Percentiles rank a stretch among this genome's conserved stretches.
Conservation (phyloP, 2,113 vertebrate genomes). For the Kryptolebias marmoratus region DNA sequence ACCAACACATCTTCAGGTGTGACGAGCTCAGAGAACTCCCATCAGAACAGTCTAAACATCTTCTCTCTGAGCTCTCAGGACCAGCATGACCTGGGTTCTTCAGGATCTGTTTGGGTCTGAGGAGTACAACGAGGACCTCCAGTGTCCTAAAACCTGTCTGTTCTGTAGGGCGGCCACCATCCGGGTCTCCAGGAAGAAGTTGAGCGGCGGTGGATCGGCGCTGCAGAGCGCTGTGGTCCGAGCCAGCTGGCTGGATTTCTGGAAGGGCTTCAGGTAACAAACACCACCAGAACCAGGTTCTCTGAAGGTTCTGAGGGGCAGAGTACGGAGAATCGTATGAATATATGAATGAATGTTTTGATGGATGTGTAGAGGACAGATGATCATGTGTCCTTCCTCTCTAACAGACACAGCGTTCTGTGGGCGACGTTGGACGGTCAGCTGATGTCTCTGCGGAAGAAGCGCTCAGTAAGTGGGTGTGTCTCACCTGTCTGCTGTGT, state of each 20-base stretch:
- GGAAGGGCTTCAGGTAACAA: constrained; percentile 81
- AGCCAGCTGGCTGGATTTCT: constrained; percentile 81
- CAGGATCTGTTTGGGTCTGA: not conserved
- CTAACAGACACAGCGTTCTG: constrained; percentile 75
- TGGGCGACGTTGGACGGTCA: constrained; percentile 79
- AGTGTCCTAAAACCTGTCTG: not conserved
- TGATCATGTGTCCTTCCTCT: constrained; percentile 1
- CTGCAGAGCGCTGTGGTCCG: constrained; percentile 62
- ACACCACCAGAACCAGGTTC: not conserved
- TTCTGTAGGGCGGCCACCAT: constrained; percentile 76
- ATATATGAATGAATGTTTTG: not conserved
- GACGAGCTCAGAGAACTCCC: no score
- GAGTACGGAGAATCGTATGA: not conserved
- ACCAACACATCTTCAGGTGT: no score
- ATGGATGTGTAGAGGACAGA: not conserved
- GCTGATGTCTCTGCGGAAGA: constrained; percentile 81
- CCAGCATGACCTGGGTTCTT: not conserved
- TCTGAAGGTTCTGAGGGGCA: not conserved
- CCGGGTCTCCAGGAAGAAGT: constrained; percentile 77
- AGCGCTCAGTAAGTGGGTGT: constrained; percentile 73
- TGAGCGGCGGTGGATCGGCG: rapidly evolving
- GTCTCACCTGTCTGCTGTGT: not conserved
- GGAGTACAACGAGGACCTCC: no score
- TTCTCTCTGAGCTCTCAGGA: no score
- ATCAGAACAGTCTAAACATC: no score